Evolutionary conservation across 2,888 invertebrate genomes (phyloP), one percentile per base, ranked within the genome.

Genomic region (Proisotoma minuta): DNA sequence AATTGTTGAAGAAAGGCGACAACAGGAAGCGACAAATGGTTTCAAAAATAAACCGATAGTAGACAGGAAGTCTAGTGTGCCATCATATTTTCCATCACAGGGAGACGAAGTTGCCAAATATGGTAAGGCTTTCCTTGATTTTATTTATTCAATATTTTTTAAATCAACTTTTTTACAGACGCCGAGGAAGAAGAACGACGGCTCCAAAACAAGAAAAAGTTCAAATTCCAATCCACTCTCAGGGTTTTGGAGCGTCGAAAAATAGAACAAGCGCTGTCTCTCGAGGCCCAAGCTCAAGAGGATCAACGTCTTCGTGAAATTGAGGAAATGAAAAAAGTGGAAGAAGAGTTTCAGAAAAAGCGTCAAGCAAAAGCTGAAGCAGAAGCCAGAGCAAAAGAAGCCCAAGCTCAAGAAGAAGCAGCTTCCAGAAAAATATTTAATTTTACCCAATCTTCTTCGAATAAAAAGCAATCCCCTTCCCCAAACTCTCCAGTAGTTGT

Each of bases 271-370:
- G 86, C 85, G 77, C 80, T 89, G 62, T 87, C 87, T 20, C 84
- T 83, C 68, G 88, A 89, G 76, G 88, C 87, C 0, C 88, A 89
- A 75, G 82, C 73, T 20, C 72, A 72, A 48, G 77, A 90, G 77
- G 84, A 85, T 59, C 86, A 88, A 77, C 79, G 89, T 57, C 81
- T 85, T 60, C 84, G 85, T 64, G 90, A 91, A 77, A 80, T 89
- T 74, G 89, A 90, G 78, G 88, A 87, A 68, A 89, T 91, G 87
- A 84, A 87, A 74, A 84, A 87, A 76, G 91, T 91, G 2, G 90
- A 91, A 76, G 90, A 91, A 76, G 91, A 91, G 77, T 91, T 91
- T 77, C 90, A 91, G 77, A 82, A 85, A 68, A 91, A 91, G 78
- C 81, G 91, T 18, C 5, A 20, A 20, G 43, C 5, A 15, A n/a